Percentiles rank a stretch among this genome's conserved stretches.
phyloP scores from a whole-genome alignment of 2,888 invertebrate species.

The Smittia sp. region DNA sequence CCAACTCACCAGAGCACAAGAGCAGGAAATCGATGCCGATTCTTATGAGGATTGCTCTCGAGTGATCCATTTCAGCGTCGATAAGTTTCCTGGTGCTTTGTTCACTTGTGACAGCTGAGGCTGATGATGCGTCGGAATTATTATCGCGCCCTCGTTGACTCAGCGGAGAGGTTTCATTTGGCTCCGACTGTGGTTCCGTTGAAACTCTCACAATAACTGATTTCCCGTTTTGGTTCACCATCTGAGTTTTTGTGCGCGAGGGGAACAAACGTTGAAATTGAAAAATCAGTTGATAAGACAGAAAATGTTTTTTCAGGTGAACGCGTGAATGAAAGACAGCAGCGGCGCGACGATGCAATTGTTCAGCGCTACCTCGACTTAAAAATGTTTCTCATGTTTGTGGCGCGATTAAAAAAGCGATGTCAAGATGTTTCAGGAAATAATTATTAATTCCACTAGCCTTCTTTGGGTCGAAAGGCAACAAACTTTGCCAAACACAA shows the following conservation, averaged over 20 bases:
- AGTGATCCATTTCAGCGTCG: not conserved
- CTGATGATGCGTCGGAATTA: conserved; percentile 34
- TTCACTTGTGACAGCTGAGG: conserved; percentile 33
- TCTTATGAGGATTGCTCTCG: conserved; percentile 5
- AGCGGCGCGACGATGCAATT: too few species aligned
- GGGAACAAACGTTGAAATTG: too few species aligned
- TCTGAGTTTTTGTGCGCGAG: conserved; percentile 5
- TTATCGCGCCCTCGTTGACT: conserved; percentile 14
- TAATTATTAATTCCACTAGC: too few species aligned
- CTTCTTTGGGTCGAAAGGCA: too few species aligned
- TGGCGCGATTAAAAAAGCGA: too few species aligned
- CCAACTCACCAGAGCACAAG: conserved; percentile 13
- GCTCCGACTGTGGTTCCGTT: conserved; percentile 24
- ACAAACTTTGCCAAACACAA: too few species aligned
- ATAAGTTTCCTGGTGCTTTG: conserved; percentile 27
- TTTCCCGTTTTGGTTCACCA: conserved; percentile 38
- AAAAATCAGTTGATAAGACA: not conserved
- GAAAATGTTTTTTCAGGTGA: not conserved
- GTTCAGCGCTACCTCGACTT: too few species aligned
- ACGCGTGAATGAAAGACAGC: not conserved
- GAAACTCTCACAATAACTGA: conserved; percentile 20
- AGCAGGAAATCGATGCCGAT: conserved; percentile 12
- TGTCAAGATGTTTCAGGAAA: too few species aligned
- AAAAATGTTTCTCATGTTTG: too few species aligned
- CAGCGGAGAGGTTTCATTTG: conserved; percentile 30